Evolutionary conservation across 2,797 vertebrate species (phyloP), one percentile per base, ranked within the genome.

Genomic region (Rallus crepitans): DNA sequence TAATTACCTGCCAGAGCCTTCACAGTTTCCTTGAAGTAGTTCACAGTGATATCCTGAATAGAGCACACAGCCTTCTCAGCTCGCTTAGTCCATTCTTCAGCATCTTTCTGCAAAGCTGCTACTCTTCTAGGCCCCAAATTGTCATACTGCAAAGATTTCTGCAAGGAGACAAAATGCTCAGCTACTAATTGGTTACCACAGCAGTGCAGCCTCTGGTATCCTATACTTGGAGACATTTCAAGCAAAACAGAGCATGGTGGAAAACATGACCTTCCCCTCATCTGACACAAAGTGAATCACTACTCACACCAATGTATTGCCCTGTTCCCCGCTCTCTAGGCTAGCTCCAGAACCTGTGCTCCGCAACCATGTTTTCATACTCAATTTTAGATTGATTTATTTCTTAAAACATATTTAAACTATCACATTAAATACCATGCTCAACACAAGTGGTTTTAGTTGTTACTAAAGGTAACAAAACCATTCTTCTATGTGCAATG

Each of bases 11-110:
- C 96, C 82, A 99, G 89, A 37, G 99, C 98, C 90, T 98, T 98
- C 48, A 98, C 98, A 19, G 99, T 99, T 97, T 99, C 98, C 92
- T 98, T 98, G 96, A 99, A 99, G 97, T 99, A 99, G 95, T 98
- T 98, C 96, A 99, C 99, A 13, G 99, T 99, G 98, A 99, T 98
- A 95, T 99, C 99, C 96, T 99, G 99, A 95, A 99, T 99, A 31
- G 99, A 99, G 94, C 98, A 97, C 25, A 99, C 97, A 0, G 99
- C 99, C 12, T 98, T 98, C 64, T 99, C 98, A 18, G 98, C 99
- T 93, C 97, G 98, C 33, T 82, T 97, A 64, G 98, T 98, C 99
- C 99, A 99, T 63, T 99, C 98, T 53, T 98, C 98, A 3, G 98
- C 99, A 96, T 99, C 99, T 83, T 98, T 98, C 97, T 99, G 97